Evolutionary conservation across 2,888 invertebrate species (phyloP).

Genomic region (Allygus modestus): DNA sequence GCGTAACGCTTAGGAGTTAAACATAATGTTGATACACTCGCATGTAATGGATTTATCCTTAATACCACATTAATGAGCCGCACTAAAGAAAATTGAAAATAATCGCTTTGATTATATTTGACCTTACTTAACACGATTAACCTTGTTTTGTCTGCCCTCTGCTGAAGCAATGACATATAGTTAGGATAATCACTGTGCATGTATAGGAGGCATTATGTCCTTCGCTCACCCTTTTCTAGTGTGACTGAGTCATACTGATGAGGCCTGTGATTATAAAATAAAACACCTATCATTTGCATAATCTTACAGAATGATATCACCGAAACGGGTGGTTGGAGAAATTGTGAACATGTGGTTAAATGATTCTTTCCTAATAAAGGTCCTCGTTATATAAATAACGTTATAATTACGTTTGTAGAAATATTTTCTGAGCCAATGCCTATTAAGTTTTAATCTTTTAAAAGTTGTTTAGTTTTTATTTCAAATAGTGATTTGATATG

Average conservation of each 20-base stretch:
- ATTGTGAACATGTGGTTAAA: neutral
- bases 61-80: too few species aligned
- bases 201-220: neutral
- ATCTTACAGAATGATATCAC: neutral
- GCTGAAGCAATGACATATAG: neutral
- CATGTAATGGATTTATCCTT: too few species aligned
- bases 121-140: neutral
- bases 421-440: too few species aligned
- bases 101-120: neutral
- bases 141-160: neutral
- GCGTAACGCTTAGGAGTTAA: too few species aligned
- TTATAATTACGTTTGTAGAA: too few species aligned
- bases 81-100: neutral
- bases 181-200: neutral
- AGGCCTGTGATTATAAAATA: neutral
- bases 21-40: too few species aligned
- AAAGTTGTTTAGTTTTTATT: too few species aligned
- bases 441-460: too few species aligned
- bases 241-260: neutral
- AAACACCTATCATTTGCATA: constrained; percentile 9
- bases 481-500: too few species aligned
- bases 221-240: neutral
- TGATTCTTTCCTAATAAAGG: too few species aligned
- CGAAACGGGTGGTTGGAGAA: neutral
- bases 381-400: too few species aligned